Base-by-base conservation (phyloP, 2,797 vertebrate genomes). In the Chiroxiphia lanceolata region DNA sequence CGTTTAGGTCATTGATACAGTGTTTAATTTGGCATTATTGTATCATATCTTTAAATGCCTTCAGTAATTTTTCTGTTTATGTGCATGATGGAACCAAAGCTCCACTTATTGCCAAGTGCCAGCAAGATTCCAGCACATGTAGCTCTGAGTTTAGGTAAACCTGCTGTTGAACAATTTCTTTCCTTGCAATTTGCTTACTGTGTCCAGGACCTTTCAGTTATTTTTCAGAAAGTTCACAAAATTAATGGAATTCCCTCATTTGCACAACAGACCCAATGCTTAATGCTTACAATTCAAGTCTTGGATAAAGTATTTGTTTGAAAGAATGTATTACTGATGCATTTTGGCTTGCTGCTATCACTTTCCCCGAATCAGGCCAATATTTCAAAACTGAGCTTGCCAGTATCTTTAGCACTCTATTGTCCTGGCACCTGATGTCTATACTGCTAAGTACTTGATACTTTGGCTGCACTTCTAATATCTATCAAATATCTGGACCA, bases 381-480 rank as follows among this genome's bases (percentile, higher is more conserved):
- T 83, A 63, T 86, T 88, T 94, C 59, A 76, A 63, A 91, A 74
- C 25, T 44, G 51, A 94, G 36, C 74, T 88, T 90, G 87, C 87
- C 91, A 87, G 26, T 60, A 4, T 56, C 63, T 86, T 94, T 96
- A 93, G 85, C 95, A 54, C 29, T 76, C 21, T 64, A 0, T 83
- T 93, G 22, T 60, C 34, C 64, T 96, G 91, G 88, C 87, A 87
- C 14, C 53, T 82, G 51, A 82, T 87, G 45, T 60, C 74, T 90
- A 0, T 71, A 29, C 64, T 82, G 51, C 85, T 90, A 96, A 96
- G 67, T 87, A 82, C 91, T 90, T 94, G 51, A 53, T 89, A 89
- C 64, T 40, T 95, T 96, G 93, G 91, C 95, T 93, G 47, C 51
- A 70, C 48, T 89, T 88, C 59, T 72, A 50, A 13, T 79, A 84